Conservation (phyloP, 2,888 invertebrate genomes). For the Branchellion lobata region DNA sequence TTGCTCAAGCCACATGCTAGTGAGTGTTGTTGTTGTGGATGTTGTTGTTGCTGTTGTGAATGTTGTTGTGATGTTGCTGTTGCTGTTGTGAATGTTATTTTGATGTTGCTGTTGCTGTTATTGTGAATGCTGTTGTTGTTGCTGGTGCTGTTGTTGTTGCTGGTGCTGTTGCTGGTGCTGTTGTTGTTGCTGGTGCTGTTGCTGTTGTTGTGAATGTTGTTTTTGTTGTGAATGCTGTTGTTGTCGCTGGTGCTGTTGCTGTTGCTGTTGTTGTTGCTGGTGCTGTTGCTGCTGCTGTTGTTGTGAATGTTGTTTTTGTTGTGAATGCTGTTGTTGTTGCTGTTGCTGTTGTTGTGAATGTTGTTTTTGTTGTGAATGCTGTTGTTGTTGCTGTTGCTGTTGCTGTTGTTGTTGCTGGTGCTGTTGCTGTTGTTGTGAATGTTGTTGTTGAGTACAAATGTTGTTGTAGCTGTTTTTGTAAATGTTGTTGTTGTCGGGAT, state of each 20-base stretch:
- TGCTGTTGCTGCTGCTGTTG: background rate
- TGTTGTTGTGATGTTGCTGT: background rate
- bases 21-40: background rate
- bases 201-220: background rate
- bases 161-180: background rate
- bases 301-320: too few species aligned
- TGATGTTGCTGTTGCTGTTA: background rate
- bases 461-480: too few species aligned
- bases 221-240: too few species aligned
- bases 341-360: background rate
- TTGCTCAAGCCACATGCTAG: background rate
- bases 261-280: constrained; percentile 1
- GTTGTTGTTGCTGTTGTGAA: background rate
- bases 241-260: too few species aligned
- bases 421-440: too few species aligned
- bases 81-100: background rate
- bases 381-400: too few species aligned
- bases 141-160: background rate
- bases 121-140: background rate
- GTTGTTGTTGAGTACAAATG: too few species aligned
- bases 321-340: background rate
- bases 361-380: too few species aligned
- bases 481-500: too few species aligned
- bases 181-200: background rate
- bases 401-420: too few species aligned